A percentile compares a stretch with the other conserved stretches of the same genome.
Evolutionary conservation across 64 coral and sea anemone species (phyloP).

Genomic region (Montipora efflorescens): DNA sequence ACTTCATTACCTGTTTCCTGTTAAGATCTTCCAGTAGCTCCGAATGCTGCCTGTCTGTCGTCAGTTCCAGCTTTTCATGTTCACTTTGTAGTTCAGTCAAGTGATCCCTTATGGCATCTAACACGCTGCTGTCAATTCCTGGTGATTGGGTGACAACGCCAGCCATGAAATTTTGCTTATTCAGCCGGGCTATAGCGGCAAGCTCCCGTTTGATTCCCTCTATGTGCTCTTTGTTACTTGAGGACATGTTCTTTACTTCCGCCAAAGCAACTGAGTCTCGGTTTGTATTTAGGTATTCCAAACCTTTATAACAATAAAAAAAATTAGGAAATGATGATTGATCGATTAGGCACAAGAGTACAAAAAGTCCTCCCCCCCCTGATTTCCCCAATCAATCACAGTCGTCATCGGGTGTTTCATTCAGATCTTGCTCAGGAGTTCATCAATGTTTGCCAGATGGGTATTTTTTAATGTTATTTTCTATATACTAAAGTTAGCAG

Average conservation of each 20-base stretch:
- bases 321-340: too few species aligned
- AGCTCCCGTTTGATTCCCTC: constrained; percentile 79
- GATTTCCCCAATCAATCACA: too few species aligned
- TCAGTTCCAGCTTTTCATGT: constrained; percentile 71
- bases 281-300: constrained; percentile 62
- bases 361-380: too few species aligned
- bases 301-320: constrained; percentile 5
- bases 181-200: constrained; percentile 72
- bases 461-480: too few species aligned
- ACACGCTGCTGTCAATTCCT: constrained; percentile 64
- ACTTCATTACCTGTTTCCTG: neutral
- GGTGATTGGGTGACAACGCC: constrained; percentile 51
- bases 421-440: too few species aligned
- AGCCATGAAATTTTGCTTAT: constrained; percentile 60
- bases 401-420: too few species aligned
- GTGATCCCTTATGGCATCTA: constrained; percentile 71
- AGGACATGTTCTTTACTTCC: constrained; percentile 68
- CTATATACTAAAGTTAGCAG: too few species aligned
- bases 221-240: constrained; percentile 82
- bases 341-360: too few species aligned
- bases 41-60: constrained; percentile 53
- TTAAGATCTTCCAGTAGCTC: constrained; percentile 77
- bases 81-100: constrained; percentile 75
- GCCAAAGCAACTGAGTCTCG: constrained; percentile 41
- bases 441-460: too few species aligned